These are phyloP conservation scores for Amphiura filiformis DNA, from an alignment of 35 echinoderm and acorn worm species.

Conservation along the genomic window DNA sequence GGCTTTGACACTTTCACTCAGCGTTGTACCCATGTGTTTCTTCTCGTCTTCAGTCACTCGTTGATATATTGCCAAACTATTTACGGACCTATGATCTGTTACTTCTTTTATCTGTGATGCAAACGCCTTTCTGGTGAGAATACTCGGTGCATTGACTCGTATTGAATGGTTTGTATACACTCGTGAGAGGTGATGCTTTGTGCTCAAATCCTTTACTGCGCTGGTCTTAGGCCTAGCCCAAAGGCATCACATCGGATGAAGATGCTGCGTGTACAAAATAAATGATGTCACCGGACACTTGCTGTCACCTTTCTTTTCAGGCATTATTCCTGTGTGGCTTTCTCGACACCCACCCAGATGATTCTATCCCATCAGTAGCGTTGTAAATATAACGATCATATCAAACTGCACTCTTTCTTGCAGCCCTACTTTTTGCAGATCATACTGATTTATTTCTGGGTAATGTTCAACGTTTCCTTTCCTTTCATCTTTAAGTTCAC, in stretches of 20 bases:
- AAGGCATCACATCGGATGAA: background rate
- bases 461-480: conserved; percentile 22
- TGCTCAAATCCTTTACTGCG: background rate
- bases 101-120: conserved; percentile 24
- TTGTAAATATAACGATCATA: conserved; percentile 1
- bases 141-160: conserved; percentile 18
- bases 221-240: conserved; percentile 2
- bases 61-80: conserved; percentile 17
- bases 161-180: conserved; percentile 28
- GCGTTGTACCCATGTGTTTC: background rate
- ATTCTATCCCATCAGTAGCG: conserved; percentile 19
- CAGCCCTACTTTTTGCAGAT: background rate
- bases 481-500: conserved; percentile 14
- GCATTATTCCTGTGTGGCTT: conserved; percentile 23
- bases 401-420: conserved; percentile 17
- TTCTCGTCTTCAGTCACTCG: conserved; percentile 10
- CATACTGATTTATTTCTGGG: background rate
- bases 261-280: background rate
- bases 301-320: background rate
- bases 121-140: conserved; percentile 8
- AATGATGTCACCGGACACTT: conserved; percentile 28
- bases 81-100: conserved; percentile 17
- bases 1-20: conserved; percentile 16
- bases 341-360: conserved; percentile 1
- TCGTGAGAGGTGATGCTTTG: background rate